Evolutionary conservation across 2,797 vertebrate genomes (phyloP).

Genomic region (Odontamblyopus rebecca): DNA sequence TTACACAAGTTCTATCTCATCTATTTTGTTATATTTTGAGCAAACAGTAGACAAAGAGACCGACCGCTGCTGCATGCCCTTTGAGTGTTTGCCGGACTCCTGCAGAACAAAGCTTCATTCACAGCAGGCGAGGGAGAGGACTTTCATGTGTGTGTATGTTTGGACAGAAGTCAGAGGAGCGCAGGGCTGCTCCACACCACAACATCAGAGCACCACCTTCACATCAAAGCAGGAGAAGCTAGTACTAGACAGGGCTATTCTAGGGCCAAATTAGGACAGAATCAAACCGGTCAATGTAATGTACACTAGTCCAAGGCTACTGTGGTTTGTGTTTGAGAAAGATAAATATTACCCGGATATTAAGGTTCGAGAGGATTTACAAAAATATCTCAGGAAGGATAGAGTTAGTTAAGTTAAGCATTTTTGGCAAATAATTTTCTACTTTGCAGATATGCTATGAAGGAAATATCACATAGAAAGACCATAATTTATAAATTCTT

Average conservation of each 20-base stretch:
- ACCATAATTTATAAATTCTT: no score
- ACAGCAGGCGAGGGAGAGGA: conserved; percentile 57
- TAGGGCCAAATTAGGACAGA: not conserved
- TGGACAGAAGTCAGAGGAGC: conserved; percentile 65
- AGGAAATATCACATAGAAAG: no score
- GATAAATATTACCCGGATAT: not conserved
- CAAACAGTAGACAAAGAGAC: conserved; percentile 57
- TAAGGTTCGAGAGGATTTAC: not conserved
- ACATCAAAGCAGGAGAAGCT: conserved; percentile 6
- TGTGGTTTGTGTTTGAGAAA: not conserved
- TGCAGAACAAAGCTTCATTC: conserved; percentile 70
- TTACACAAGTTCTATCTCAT: conserved; percentile 26
- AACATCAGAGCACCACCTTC: conserved; percentile 35
- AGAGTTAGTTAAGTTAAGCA: not conserved
- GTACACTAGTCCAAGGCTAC: not conserved
- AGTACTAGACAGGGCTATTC: not conserved
- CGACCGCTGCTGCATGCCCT: conserved; percentile 48
- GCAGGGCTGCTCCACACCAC: conserved; percentile 44
- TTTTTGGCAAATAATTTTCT: no score
- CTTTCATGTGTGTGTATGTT: conserved; percentile 73
- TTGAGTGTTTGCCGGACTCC: conserved; percentile 56
- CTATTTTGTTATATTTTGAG: conserved; percentile 38
- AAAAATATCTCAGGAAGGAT: not conserved
- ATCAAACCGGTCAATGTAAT: not conserved
- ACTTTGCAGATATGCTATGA: no score